Evolutionary conservation across 2,888 invertebrate species (phyloP), one percentile per base, ranked within the genome.

Genomic region (Laspeyria flexula): DNA sequence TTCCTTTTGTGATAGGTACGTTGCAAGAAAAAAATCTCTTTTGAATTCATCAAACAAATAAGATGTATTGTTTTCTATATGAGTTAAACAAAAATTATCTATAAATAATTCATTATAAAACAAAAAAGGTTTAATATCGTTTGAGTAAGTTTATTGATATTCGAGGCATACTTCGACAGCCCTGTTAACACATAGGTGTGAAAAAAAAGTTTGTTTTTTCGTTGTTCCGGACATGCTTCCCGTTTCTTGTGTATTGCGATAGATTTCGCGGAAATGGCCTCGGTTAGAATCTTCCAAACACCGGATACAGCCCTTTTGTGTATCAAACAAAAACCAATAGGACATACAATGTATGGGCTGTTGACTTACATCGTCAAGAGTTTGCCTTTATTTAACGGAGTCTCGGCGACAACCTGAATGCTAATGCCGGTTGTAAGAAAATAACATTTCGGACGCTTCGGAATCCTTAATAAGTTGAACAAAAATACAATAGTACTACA

Each of bases 221-320:
- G 81, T 83, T 85, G 83, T 92, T 91, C 90, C 90, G 91, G 89
- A 85, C 83, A 90, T 81, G 86, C 89, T 90, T 90, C 90, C 90
- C 83, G 88, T 88, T 88, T 85, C 83, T 90, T 88, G 80, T 88
- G 80, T 84, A 76, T 85, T 84, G 84, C 85, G 82, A 87, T 85
- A 83, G 82, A 84, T 88, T 90, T 89, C 90, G 85, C 88, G 86
- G 89, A 90, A 90, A 83, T 79, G 72, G 70, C 68, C 80, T 79
- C 77, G 71, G 74, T 65, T 70, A 74, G 77, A 46, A 83, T 85
- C 81, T 83, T 75, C 80, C 65, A 73, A 79, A 79, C 77, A 77
- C 85, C 86, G 90, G 90, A 91, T 81, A 85, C 82, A 85, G 85
- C 85, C 87, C 86, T 90, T 89, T 90, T 90, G 90, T 89, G 85